Base-by-base conservation (phyloP, 2,113 vertebrate genomes). In the Lepidothrix coronata region DNA sequence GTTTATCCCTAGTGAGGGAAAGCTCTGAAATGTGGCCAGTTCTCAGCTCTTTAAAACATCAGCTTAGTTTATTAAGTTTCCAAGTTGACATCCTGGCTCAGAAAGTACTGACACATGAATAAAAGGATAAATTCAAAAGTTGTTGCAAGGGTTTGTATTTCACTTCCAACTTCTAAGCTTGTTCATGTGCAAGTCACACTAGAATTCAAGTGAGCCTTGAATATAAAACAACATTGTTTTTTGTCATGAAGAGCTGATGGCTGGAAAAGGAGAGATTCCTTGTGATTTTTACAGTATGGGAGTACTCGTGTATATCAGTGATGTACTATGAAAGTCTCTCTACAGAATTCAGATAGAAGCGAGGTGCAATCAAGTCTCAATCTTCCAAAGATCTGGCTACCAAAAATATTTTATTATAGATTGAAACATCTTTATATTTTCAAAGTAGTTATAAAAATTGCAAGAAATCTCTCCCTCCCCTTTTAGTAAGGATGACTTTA, bases 31-130 rank as follows among this genome's bases (percentile, higher is more conserved):
- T 59, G 58, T 63, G 52, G 33, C 77, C 61, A 91, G 37, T 83
- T 95, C 52, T 91, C 59, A 92, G 33, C 66, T 78, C 77, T 91
- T 87, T 75, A 91, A 74, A 94, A 91, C 18, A 67, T 52, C 55
- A 59, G 18, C 43, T 71, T 85, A 91, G 41, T 7, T 77, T 85
- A 57, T 51, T 70, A 37, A 54, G 16, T 92, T 86, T 91, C 70
- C 68, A 71, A 84, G 65, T 21, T 81, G 84, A 81, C 65, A 78
- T 59, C 27, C 77, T 82, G 74, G 57, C 81, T 91, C 54, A 76
- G 66, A 87, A 94, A 90, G 31, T 19, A 44, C 70, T 84, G 59
- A 81, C 55, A 59, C 25, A 44, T 59, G 41, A 85, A 57, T 55
- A 80, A 70, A 73, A 84, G 33, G 18, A 61, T 44, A 83, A 88